Evolutionary conservation across 1,140 invertebrate genomes (phyloP).

Genomic region (Delia radicum): DNA sequence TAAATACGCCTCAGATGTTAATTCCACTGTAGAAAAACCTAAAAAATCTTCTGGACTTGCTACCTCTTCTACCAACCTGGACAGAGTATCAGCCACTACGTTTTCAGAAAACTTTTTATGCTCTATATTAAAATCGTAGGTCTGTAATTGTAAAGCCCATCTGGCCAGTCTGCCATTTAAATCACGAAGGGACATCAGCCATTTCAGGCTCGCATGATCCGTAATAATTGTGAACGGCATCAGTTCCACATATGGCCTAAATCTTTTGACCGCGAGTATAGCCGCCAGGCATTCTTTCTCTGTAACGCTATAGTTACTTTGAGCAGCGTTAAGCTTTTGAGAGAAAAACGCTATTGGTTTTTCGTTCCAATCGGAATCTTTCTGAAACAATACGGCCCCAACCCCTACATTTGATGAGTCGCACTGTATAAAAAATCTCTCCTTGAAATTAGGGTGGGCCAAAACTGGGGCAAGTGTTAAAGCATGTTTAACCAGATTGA

Average conservation of each 20-base stretch:
- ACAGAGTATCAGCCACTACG: no score
- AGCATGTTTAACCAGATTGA: background rate
- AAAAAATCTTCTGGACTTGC: no score
- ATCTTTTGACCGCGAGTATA: slow-evolving; percentile 53
- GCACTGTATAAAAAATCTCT: background rate
- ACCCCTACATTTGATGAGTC: background rate
- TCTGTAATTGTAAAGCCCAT: slow-evolving; percentile 31
- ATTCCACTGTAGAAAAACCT: no score
- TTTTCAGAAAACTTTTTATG: no score
- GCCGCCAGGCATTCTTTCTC: slow-evolving; percentile 57
- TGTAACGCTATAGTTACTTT: slow-evolving; percentile 36
- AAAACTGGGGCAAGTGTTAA: background rate
- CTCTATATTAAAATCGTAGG: no score
- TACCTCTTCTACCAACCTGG: no score
- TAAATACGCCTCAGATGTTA: no score
- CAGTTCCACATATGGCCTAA: slow-evolving; percentile 53
- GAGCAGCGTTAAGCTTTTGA: slow-evolving; percentile 25
- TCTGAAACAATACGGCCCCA: background rate
- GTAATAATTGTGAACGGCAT: slow-evolving; percentile 49
- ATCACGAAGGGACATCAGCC: slow-evolving; percentile 36
- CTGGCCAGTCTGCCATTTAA: slow-evolving; percentile 40
- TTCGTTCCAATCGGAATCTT: background rate
- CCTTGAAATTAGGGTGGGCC: background rate
- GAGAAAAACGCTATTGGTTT: background rate
- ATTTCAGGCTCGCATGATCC: slow-evolving; percentile 39